A percentile compares a stretch with the other conserved stretches of the same genome.
Evolutionary conservation across 2,888 invertebrate species (phyloP).

Genomic region (Tiliacea citrago): DNA sequence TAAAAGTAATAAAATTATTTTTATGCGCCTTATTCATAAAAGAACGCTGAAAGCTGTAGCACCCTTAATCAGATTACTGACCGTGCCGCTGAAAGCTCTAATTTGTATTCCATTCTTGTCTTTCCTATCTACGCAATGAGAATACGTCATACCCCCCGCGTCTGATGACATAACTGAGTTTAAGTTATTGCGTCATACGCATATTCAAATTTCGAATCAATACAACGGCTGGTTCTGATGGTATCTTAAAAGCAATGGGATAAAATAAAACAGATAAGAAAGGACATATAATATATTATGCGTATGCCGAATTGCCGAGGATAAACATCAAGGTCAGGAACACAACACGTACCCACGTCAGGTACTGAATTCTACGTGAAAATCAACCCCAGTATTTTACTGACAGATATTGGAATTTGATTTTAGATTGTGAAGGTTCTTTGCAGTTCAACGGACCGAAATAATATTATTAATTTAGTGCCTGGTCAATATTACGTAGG

Average conservation of each 20-base stretch:
- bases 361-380: not conserved
- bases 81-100: constrained; percentile 40
- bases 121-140: constrained; percentile 41
- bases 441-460: not conserved
- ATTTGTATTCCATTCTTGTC: constrained; percentile 57
- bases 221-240: constrained; percentile 12
- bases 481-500: not conserved
- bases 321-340: constrained; percentile 23
- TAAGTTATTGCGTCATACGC: constrained; percentile 45
- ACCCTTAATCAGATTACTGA: constrained; percentile 52
- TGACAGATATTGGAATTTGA: constrained; percentile 5
- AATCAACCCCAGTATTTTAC: not conserved
- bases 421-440: not conserved
- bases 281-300: not conserved
- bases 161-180: constrained; percentile 31
- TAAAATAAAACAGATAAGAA: constrained; percentile 15
- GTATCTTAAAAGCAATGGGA: constrained; percentile 28
- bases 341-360: not conserved
- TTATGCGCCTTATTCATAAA: not conserved
- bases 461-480: not conserved
- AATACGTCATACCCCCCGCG: constrained; percentile 45
- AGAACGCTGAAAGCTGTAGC: constrained; percentile 3
- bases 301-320: not conserved
- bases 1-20: not conserved
- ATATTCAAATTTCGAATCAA: constrained; percentile 53